These are phyloP conservation scores for Heliconius erato DNA, from an alignment of 2,888 invertebrate species.

Conservation along the genomic window DNA sequence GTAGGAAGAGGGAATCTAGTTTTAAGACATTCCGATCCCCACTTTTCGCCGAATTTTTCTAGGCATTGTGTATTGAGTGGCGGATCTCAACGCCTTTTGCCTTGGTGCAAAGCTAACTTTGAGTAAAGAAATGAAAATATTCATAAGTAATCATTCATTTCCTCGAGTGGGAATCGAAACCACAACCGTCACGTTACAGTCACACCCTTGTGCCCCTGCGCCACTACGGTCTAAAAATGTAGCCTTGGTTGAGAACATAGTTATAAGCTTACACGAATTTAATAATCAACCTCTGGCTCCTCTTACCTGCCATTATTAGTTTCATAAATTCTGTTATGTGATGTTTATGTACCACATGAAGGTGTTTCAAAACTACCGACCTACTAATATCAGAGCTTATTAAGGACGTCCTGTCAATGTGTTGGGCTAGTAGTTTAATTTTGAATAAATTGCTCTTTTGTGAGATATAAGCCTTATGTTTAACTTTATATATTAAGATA, in stretches of 20 bases:
- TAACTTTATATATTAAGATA: background rate
- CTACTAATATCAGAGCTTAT: constrained; percentile 36
- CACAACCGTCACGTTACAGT: too few species aligned
- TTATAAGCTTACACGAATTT: constrained; percentile 25
- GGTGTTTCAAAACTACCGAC: constrained; percentile 38
- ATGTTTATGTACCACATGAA: background rate
- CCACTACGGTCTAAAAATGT: background rate
- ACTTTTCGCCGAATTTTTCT: too few species aligned
- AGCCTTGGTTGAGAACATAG: background rate
- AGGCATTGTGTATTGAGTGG: too few species aligned
- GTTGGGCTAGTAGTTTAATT: constrained; percentile 34
- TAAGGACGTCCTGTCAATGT: constrained; percentile 41
- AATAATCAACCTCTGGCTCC: constrained; percentile 19
- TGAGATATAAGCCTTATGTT: background rate
- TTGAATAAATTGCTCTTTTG: constrained; percentile 33
- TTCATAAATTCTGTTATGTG: constrained; percentile 35
- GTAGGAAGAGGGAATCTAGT: too few species aligned
- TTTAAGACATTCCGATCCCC: too few species aligned
- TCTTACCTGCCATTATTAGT: constrained; percentile 36
- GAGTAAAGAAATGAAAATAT: too few species aligned
- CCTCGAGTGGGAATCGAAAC: too few species aligned
- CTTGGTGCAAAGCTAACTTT: too few species aligned
- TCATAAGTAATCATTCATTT: too few species aligned
- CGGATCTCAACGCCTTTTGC: too few species aligned
- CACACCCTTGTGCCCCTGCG: too few species aligned